These are phyloP conservation scores for Dryas iulia DNA, from an alignment of 1,140 invertebrate species.

Conservation along the genomic window DNA sequence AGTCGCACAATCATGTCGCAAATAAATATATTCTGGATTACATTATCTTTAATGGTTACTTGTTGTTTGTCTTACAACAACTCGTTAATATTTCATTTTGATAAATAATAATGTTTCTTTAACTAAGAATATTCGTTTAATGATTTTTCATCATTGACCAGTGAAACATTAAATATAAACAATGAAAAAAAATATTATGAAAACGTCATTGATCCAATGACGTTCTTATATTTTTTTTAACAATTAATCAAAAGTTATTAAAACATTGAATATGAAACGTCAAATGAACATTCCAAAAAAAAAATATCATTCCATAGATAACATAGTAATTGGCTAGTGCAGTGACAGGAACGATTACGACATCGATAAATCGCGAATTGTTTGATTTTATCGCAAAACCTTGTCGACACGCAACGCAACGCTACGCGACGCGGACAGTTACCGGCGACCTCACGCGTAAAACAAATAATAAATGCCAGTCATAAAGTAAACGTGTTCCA, in stretches of 20 bases:
- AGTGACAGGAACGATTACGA: constrained; percentile 34
- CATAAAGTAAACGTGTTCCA: constrained; percentile 40
- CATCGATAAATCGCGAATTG: constrained; percentile 37
- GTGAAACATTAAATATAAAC: too few species aligned
- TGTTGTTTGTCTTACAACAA: neutral
- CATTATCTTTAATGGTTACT: neutral
- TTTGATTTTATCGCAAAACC: constrained; percentile 39
- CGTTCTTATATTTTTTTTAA: too few species aligned
- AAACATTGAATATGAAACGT: neutral
- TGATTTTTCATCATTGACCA: too few species aligned
- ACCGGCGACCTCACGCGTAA: constrained; percentile 39
- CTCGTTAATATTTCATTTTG: neutral
- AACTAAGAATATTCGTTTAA: too few species aligned
- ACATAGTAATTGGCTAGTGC: constrained; percentile 20
- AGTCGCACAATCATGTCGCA: constrained; percentile 12
- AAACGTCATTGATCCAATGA: too few species aligned
- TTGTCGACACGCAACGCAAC: constrained; percentile 38
- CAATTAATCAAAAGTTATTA: too few species aligned
- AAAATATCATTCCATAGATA: neutral
- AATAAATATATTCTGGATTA: neutral
- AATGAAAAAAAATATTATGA: too few species aligned
- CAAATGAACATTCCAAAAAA: neutral
- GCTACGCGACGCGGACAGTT: constrained; percentile 33
- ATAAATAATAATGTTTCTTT: too few species aligned
- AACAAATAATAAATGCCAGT: constrained; percentile 43